Percentiles rank a stretch among this genome's conserved stretches.
Evolutionary conservation across 2,888 invertebrate genomes (phyloP).

Genomic region (Coelinius sp.): DNA sequence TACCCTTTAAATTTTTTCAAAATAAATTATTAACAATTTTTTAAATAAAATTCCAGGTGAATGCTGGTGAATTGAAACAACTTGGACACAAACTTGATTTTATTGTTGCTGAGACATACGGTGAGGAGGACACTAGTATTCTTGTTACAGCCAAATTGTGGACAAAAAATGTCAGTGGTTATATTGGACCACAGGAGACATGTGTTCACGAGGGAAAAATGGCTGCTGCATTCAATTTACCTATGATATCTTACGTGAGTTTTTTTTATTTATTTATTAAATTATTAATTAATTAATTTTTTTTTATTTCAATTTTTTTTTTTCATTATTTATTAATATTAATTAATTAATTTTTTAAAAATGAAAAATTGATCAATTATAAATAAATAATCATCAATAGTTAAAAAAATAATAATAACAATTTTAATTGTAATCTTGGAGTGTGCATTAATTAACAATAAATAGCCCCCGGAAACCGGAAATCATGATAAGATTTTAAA

Average conservation of each 20-base stretch:
- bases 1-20: no score
- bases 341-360: no score
- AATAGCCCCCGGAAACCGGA: background rate
- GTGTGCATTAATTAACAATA: background rate
- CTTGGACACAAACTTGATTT: conserved; percentile 84
- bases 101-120: conserved; percentile 90
- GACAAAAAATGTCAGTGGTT: conserved; percentile 87
- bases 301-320: no score
- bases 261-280: no score
- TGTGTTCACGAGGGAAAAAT: conserved; percentile 94
- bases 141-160: conserved; percentile 87
- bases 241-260: conserved; percentile 97
- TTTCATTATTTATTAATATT: background rate
- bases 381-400: no score
- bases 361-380: no score
- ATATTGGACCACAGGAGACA: conserved; percentile 92
- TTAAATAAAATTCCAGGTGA: conserved; percentile 69
- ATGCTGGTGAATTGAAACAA: conserved; percentile 74
- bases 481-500: background rate
- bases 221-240: conserved; percentile 93
- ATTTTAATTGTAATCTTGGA: background rate
- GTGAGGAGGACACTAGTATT: conserved; percentile 90
- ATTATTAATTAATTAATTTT: no score
- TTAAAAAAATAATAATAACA: no score
- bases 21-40: no score